A percentile compares a stretch with the other conserved stretches of the same genome.
These are phyloP conservation scores for Oryzias woworae DNA, from an alignment of 2,113 vertebrate species.

Conservation along the genomic window DNA sequence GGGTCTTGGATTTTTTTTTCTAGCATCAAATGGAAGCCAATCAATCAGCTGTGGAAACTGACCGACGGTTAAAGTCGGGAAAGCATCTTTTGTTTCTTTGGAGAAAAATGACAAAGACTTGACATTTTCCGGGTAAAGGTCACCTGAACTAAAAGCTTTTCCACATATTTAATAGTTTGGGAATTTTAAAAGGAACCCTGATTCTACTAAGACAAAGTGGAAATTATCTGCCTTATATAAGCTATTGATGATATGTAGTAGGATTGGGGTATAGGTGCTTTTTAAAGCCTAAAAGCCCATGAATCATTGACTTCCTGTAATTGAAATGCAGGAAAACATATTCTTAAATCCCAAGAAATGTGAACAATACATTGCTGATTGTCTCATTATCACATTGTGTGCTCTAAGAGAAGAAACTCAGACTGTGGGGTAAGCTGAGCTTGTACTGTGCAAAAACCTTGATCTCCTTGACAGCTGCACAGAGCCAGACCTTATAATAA, in stretches of 20 bases:
- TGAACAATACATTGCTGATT: constrained; percentile 9
- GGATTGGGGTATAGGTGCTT: no score
- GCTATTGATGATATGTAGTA: no score
- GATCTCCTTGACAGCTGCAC: constrained; percentile 5
- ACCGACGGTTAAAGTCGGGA: constrained; percentile 56
- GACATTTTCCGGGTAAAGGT: constrained; percentile 33
- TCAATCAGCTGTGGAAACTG: constrained; percentile 62
- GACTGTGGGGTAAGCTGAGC: constrained; percentile 3
- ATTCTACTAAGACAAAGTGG: not conserved
- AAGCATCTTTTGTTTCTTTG: constrained; percentile 54
- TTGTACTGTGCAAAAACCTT: constrained; percentile 13
- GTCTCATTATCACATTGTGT: constrained; percentile 28
- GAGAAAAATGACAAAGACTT: constrained; percentile 54
- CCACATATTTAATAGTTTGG: constrained; percentile 9
- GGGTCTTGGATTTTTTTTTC: constrained; percentile 53
- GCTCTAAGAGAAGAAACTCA: constrained; percentile 37
- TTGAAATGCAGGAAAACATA: not conserved
- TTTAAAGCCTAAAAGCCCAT: not conserved
- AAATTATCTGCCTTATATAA: no score
- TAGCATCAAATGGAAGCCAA: constrained; percentile 47
- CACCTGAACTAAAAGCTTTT: constrained; percentile 33
- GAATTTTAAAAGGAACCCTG: constrained; percentile 5
- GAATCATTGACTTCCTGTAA: no score
- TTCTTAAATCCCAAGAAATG: no score
- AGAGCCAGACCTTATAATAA: constrained; percentile 8